These are phyloP conservation scores for Lophotis ruficrista DNA, from an alignment of 2,113 vertebrate genomes.

Conservation along the genomic window DNA sequence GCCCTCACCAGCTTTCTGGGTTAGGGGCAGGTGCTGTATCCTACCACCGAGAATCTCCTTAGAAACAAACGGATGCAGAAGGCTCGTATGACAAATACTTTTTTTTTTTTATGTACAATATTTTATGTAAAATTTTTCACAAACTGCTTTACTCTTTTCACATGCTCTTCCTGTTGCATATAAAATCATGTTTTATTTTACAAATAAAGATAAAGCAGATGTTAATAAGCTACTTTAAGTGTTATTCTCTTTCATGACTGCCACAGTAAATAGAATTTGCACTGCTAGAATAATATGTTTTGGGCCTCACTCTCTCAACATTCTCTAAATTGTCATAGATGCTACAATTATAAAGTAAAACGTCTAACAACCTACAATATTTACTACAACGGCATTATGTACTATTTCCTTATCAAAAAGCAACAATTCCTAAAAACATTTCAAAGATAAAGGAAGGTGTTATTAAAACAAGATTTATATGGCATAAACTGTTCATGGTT, in stretches of 20 bases:
- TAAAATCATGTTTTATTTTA: neutral
- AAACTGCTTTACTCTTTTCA: neutral
- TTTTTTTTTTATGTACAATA: neutral
- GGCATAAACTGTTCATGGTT: slow-evolving; percentile 16
- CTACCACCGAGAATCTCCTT: neutral
- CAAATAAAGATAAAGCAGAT: neutral
- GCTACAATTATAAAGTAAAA: neutral
- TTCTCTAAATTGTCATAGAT: neutral
- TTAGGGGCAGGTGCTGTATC: neutral
- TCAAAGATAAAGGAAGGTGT: slow-evolving; percentile 32
- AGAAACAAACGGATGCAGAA: neutral
- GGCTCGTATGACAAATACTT: neutral
- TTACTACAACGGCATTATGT: neutral
- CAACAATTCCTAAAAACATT: neutral
- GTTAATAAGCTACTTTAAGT: neutral
- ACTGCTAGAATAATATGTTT: neutral
- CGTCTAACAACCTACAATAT: neutral
- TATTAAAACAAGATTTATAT: slow-evolving; percentile 47
- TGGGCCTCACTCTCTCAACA: neutral
- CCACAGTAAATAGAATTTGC: neutral
- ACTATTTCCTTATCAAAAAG: slow-evolving; percentile 25
- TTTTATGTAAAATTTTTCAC: neutral
- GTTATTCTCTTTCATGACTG: neutral
- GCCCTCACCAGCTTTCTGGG: too few relatives aligned
- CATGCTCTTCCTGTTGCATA: neutral